These are phyloP conservation scores for Daboia siamensis DNA, from an alignment of 2,113 vertebrate genomes.

Conservation along the genomic window DNA sequence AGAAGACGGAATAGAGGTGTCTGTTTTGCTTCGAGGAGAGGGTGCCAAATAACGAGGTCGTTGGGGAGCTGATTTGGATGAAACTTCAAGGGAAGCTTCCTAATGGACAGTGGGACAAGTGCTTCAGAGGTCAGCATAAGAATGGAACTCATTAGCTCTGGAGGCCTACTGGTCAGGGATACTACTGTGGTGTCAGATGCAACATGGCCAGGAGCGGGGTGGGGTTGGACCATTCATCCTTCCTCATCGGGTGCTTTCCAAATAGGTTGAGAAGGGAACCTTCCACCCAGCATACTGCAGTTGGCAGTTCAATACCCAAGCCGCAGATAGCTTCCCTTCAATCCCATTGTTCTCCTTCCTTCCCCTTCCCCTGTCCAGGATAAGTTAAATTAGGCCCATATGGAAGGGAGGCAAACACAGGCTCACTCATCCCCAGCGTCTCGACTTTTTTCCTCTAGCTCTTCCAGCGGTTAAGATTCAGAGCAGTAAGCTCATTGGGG, in stretches of 20 bases:
- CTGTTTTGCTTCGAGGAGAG: neutral
- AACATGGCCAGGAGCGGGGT: neutral
- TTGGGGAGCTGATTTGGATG: neutral
- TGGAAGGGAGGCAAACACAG: neutral
- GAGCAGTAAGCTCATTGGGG: too few species aligned
- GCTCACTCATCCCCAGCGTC: neutral
- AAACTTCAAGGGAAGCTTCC: neutral
- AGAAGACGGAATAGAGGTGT: neutral
- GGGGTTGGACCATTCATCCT: neutral
- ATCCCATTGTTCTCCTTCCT: neutral
- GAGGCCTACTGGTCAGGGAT: neutral
- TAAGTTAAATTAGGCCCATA: neutral
- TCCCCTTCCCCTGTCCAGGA: neutral
- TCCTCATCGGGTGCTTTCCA: neutral
- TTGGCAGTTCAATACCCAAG: neutral
- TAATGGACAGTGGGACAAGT: neutral
- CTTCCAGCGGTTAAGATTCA: neutral
- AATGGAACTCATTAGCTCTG: neutral
- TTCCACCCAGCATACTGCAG: neutral
- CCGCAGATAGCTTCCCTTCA: neutral
- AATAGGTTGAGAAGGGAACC: neutral
- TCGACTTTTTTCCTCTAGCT: neutral
- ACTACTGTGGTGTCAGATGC: neutral
- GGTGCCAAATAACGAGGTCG: neutral
- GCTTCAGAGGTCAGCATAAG: neutral